phyloP scores from a whole-genome alignment of 2,113 vertebrate species.

The Corythornis madagascariensis region DNA sequence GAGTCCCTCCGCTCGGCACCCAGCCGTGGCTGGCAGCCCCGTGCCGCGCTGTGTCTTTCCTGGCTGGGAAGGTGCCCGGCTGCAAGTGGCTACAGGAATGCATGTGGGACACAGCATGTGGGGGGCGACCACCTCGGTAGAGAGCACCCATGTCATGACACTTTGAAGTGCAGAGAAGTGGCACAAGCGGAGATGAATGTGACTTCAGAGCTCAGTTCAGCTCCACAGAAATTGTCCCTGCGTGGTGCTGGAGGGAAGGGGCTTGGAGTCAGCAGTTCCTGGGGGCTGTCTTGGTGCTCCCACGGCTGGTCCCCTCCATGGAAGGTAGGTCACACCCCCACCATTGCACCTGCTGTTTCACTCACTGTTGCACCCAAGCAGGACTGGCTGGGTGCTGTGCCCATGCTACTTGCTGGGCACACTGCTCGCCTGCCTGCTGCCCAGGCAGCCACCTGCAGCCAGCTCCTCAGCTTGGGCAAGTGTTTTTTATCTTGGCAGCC shows the following conservation, averaged over 20 bases:
- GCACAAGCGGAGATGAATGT: background rate
- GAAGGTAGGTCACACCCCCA: background rate
- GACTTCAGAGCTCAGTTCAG: slow-evolving; percentile 5
- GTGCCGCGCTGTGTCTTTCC: accelerated
- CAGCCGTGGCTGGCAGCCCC: background rate
- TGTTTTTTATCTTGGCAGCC: background rate
- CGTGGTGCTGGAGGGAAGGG: background rate
- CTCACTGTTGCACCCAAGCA: background rate
- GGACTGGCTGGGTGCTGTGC: background rate
- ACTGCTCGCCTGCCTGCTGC: background rate
- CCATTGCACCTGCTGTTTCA: background rate
- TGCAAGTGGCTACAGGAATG: background rate
- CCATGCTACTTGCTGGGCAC: accelerated
- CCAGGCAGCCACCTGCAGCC: background rate
- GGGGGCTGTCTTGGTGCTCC: background rate
- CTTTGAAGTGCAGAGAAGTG: background rate
- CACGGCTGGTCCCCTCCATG: accelerated
- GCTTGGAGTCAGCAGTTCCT: background rate
- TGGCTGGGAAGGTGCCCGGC: background rate
- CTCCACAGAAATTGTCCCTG: background rate
- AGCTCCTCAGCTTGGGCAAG: background rate
- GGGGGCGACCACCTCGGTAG: background rate
- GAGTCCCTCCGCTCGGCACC: background rate
- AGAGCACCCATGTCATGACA: background rate
- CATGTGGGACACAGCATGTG: background rate